Conservation (phyloP, 2,888 invertebrate genomes). For the Xestoiulus laeticollis region DNA sequence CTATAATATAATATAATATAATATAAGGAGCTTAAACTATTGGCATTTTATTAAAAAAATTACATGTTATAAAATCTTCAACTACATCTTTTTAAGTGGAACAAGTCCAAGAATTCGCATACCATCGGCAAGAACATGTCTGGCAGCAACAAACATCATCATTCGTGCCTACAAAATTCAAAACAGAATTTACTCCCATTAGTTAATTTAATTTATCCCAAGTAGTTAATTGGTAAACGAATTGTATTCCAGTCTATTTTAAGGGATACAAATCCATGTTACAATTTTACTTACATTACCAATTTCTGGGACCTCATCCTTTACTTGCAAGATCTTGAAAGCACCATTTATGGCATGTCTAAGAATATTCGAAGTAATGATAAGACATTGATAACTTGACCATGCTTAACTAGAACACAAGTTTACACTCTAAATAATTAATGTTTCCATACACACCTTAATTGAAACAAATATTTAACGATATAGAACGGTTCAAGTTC, state of each 20-base stretch:
- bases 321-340: slow-evolving; percentile 31
- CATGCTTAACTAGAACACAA: too few species aligned
- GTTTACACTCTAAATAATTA: too few species aligned
- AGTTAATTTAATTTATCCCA: too few species aligned
- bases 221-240: too few species aligned
- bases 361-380: not conserved
- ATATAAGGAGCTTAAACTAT: too few species aligned
- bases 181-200: not conserved
- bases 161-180: slow-evolving; percentile 44
- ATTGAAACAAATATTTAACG: slow-evolving; percentile 29
- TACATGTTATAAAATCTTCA: not conserved
- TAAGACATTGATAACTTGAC: too few species aligned
- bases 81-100: slow-evolving; percentile 36
- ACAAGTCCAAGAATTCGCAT: slow-evolving; percentile 17
- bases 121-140: slow-evolving; percentile 38
- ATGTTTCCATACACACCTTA: slow-evolving; percentile 25
- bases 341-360: slow-evolving; percentile 51
- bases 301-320: slow-evolving; percentile 34
- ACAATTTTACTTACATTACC: not conserved
- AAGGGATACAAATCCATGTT: not conserved
- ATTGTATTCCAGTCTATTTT: too few species aligned
- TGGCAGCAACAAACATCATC: slow-evolving; percentile 33
- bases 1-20: not conserved
- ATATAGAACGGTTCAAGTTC: slow-evolving; percentile 40
- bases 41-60: not conserved